Percentiles rank a stretch among this genome's conserved stretches.
These are phyloP conservation scores for Falco biarmicus DNA, from an alignment of 2,797 vertebrate species.

Conservation along the genomic window DNA sequence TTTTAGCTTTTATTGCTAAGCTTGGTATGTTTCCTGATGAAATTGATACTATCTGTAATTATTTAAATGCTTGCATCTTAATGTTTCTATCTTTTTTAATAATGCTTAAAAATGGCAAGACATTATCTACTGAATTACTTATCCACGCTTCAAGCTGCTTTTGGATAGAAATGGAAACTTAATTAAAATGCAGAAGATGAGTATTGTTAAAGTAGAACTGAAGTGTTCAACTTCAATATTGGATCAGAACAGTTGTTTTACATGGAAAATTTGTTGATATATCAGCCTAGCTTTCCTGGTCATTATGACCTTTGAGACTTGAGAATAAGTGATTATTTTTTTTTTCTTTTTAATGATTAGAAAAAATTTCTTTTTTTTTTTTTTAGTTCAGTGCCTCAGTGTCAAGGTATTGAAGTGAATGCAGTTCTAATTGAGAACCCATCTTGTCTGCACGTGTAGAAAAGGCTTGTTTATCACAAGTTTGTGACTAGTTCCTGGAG, in stretches of 20 bases:
- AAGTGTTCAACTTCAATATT: neutral
- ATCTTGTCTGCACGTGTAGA: fast-evolving
- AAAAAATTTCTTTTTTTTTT: neutral
- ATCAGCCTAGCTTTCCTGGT: neutral
- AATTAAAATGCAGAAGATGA: slow-evolving; percentile 23
- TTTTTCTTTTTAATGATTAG: neutral
- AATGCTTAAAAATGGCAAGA: slow-evolving; percentile 34
- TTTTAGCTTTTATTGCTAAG: slow-evolving; percentile 49
- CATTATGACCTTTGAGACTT: neutral
- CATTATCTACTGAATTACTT: slow-evolving; percentile 25
- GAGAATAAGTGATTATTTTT: neutral
- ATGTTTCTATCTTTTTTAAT: slow-evolving; percentile 46
- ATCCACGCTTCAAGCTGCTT: neutral
- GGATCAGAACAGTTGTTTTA: neutral
- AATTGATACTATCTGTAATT: slow-evolving; percentile 52
- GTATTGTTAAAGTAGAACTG: neutral
- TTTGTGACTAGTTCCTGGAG: fast-evolving
- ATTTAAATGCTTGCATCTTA: slow-evolving; percentile 62
- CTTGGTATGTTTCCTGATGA: slow-evolving; percentile 25
- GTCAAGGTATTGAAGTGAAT: neutral
- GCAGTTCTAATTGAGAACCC: neutral
- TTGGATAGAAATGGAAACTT: slow-evolving; percentile 18
- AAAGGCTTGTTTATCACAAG: neutral
- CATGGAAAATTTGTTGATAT: neutral
- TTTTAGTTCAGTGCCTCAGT: neutral